Conservation (phyloP, 2,797 vertebrate species). For the Cygnus olor region DNA sequence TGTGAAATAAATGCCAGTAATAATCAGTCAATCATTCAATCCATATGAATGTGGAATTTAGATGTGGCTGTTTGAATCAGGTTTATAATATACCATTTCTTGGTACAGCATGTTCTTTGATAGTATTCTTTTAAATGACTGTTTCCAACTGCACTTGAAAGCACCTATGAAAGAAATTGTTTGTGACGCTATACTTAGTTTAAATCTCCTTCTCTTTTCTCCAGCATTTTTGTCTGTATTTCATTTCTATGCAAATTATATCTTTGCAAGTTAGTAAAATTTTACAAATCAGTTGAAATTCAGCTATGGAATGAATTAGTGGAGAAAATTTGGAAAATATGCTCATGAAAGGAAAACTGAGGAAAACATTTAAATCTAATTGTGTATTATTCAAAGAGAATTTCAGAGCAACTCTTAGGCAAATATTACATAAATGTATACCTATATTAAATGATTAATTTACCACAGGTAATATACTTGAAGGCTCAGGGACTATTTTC, state of each 20-base stretch:
- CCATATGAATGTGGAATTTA: slow-evolving; percentile 69
- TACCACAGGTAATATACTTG: slow-evolving; percentile 58
- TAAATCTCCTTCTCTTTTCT: slow-evolving; percentile 51
- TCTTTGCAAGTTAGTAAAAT: slow-evolving; percentile 63
- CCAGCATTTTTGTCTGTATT: slow-evolving; percentile 52
- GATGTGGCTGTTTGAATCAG: slow-evolving; percentile 60
- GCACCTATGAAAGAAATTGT: slow-evolving; percentile 70
- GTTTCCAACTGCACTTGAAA: slow-evolving; percentile 70
- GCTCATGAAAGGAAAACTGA: slow-evolving; percentile 53
- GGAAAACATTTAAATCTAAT: slow-evolving; percentile 67
- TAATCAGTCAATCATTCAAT: slow-evolving; percentile 74
- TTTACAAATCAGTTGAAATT: slow-evolving; percentile 60
- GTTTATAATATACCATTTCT: slow-evolving; percentile 57
- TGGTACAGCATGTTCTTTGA: slow-evolving; percentile 68
- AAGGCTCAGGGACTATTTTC: slow-evolving; percentile 54
- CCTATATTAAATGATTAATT: slow-evolving; percentile 67
- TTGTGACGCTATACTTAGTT: slow-evolving; percentile 59
- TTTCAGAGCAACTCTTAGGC: slow-evolving; percentile 39
- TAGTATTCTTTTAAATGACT: slow-evolving; percentile 63
- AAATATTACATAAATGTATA: slow-evolving; percentile 66
- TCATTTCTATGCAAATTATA: slow-evolving; percentile 73
- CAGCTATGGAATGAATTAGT: slow-evolving; percentile 52
- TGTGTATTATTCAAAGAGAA: slow-evolving; percentile 60
- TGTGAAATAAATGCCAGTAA: slow-evolving; percentile 70
- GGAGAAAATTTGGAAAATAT: slow-evolving; percentile 62